Conservation (phyloP, 2,888 invertebrate species). For the Polyommatus icarus region DNA sequence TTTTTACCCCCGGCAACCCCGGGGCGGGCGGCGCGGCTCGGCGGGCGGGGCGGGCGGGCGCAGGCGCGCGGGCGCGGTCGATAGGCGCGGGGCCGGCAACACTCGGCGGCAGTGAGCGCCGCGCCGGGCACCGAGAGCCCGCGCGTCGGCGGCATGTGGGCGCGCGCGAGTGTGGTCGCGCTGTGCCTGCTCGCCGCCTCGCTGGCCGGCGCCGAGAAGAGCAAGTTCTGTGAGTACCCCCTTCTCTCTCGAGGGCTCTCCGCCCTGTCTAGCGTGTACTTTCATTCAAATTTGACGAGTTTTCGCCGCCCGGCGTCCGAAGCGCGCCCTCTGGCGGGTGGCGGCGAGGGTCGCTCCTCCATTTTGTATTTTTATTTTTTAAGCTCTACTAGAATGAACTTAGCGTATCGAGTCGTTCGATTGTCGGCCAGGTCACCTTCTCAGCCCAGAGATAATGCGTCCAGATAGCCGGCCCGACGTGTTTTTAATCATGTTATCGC, state of each 20-base stretch:
- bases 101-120: constrained; percentile 56
- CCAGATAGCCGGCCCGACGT: background rate
- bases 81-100: constrained; percentile 46
- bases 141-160: constrained; percentile 69
- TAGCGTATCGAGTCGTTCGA: background rate
- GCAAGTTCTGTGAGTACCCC: constrained; percentile 76
- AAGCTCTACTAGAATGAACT: background rate
- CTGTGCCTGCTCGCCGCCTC: constrained; percentile 51
- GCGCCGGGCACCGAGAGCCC: constrained; percentile 49
- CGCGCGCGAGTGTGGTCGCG: constrained; percentile 64
- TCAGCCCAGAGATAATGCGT: background rate
- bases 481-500: constrained; percentile 15
- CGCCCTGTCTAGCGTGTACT: background rate
- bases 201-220: constrained; percentile 71
- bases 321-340: constrained; percentile 45
- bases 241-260: background rate
- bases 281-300: background rate
- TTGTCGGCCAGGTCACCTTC: background rate
- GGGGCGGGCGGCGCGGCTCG: background rate
- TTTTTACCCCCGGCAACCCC: constrained; percentile 40
- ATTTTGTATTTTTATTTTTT: constrained; percentile 43
- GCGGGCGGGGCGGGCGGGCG: constrained; percentile 10
- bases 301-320: constrained; percentile 37
- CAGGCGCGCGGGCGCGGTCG: constrained; percentile 35
- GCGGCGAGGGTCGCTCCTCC: constrained; percentile 43